Percentiles rank a stretch among this genome's conserved stretches.
Evolutionary conservation across 1,140 invertebrate species (phyloP).

Genomic region (Philopotamus ludificatus): DNA sequence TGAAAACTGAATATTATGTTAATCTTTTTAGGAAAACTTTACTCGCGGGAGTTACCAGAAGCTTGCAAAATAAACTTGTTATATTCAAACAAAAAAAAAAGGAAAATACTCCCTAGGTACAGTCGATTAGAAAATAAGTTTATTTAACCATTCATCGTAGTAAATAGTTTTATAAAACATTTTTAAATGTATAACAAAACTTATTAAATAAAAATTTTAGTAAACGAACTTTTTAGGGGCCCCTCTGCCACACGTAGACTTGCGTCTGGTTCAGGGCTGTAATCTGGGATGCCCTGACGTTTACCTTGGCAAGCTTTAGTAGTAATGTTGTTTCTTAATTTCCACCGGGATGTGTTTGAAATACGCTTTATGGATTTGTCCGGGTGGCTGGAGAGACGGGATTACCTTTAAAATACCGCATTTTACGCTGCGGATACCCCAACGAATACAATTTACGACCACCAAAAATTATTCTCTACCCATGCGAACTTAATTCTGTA

Average conservation of each 20-base stretch:
- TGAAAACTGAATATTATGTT: too few species aligned
- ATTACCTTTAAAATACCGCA: not conserved
- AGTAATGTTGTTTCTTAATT: constrained; percentile 26
- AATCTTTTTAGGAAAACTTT: too few species aligned
- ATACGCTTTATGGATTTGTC: constrained; percentile 8
- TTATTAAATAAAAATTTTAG: not conserved
- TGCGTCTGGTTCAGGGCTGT: not conserved
- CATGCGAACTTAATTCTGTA: not conserved
- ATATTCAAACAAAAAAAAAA: too few species aligned
- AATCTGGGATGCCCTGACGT: constrained; percentile 9
- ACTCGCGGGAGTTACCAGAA: too few species aligned
- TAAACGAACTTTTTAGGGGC: too few species aligned
- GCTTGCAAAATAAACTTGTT: too few species aligned
- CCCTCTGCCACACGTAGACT: not conserved
- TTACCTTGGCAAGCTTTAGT: constrained; percentile 17
- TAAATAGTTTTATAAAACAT: too few species aligned
- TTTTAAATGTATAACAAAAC: too few species aligned
- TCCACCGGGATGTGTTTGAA: constrained; percentile 24
- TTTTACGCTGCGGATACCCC: not conserved
- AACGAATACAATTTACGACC: constrained; percentile 2
- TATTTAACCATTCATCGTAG: not conserved
- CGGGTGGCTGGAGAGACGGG: constrained; percentile 5
- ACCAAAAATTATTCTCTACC: not conserved
- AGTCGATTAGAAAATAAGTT: not conserved
- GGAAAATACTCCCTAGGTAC: not conserved